A percentile compares a stretch with the other conserved stretches of the same genome.
phyloP scores from a whole-genome alignment of 2,888 invertebrate species.

The Leucoma salicis region DNA sequence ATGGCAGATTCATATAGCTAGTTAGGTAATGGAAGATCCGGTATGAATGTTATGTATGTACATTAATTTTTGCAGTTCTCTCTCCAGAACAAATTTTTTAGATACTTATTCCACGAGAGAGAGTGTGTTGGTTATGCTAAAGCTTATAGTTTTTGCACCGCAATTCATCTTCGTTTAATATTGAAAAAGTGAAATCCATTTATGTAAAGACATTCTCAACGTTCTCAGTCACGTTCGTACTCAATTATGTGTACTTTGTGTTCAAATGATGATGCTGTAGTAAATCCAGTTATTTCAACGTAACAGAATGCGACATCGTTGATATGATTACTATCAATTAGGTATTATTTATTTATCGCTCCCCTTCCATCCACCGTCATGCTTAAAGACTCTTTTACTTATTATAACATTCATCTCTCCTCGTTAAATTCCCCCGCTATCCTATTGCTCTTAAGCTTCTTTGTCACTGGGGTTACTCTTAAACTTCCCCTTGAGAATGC shows the following conservation, averaged over 20 bases:
- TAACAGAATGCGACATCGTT: slow-evolving; percentile 9
- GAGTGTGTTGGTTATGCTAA: slow-evolving; percentile 7
- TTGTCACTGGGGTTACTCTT: too few species aligned
- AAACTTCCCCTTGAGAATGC: too few species aligned
- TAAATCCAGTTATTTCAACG: slow-evolving; percentile 13
- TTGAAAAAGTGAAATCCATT: slow-evolving; percentile 42
- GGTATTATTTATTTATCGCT: too few species aligned
- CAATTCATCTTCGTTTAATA: slow-evolving; percentile 19
- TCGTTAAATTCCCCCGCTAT: too few species aligned
- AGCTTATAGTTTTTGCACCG: slow-evolving; percentile 5
- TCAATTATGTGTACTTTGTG: slow-evolving; percentile 17
- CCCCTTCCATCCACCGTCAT: too few species aligned
- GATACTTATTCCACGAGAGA: slow-evolving; percentile 2
- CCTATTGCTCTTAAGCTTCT: too few species aligned
- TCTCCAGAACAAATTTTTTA: neutral
- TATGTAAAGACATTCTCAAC: slow-evolving; percentile 20
- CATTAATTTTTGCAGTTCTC: neutral
- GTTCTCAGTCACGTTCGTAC: slow-evolving; percentile 13
- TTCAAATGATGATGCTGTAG: slow-evolving; percentile 17
- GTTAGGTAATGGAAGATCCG: neutral
- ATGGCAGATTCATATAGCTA: too few species aligned
- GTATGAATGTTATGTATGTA: neutral
- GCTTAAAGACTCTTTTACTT: too few species aligned
- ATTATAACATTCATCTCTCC: too few species aligned
- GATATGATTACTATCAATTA: neutral